A percentile compares a stretch with the other conserved stretches of the same genome.
phyloP scores from a whole-genome alignment of 2,888 invertebrate genomes.

The Pyrochroa serraticornis region DNA sequence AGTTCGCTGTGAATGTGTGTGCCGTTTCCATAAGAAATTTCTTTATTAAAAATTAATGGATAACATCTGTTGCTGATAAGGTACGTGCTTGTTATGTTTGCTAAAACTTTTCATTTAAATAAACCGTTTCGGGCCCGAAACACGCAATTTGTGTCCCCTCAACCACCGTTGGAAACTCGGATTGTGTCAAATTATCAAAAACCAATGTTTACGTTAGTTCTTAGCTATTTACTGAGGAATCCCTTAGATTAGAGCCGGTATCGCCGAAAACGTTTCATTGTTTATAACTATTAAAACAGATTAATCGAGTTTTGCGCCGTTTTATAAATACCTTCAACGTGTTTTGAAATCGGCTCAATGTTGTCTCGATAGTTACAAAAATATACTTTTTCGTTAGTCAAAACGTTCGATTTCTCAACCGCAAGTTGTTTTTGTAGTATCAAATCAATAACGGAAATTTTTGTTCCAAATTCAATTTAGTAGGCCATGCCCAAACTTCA shows the following conservation, averaged over 20 bases:
- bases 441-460: too few relatives aligned
- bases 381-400: slow-evolving; percentile 6
- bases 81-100: slow-evolving; percentile 41
- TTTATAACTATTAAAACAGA: not conserved
- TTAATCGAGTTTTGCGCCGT: slow-evolving; percentile 7
- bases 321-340: slow-evolving; percentile 21
- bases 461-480: too few relatives aligned
- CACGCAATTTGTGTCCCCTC: not conserved
- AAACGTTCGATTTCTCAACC: not conserved
- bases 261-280: not conserved
- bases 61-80: slow-evolving; percentile 54
- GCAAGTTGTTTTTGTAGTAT: too few relatives aligned
- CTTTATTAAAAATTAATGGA: slow-evolving; percentile 52
- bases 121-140: not conserved
- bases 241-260: too few relatives aligned
- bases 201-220: too few relatives aligned
- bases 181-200: slow-evolving; percentile 11
- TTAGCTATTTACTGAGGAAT: too few relatives aligned
- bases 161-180: slow-evolving; percentile 10
- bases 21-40: slow-evolving; percentile 54
- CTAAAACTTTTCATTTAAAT: slow-evolving; percentile 12
- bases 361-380: slow-evolving; percentile 3
- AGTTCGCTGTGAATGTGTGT: slow-evolving; percentile 60
- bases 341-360: slow-evolving; percentile 6
- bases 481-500: too few relatives aligned